phyloP scores from a whole-genome alignment of 2,888 invertebrate species.

The Tipula vernalis region DNA sequence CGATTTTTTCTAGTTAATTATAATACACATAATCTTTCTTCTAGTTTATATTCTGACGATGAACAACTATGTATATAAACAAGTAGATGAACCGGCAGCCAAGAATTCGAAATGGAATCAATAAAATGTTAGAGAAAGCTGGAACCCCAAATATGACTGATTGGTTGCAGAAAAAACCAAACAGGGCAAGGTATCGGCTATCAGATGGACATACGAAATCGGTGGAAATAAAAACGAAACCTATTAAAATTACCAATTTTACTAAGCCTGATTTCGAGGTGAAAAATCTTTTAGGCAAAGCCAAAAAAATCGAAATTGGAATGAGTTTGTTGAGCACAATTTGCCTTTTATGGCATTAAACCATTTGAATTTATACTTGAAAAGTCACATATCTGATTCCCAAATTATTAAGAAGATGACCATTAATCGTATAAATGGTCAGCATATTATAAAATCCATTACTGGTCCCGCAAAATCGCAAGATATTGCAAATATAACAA shows the following conservation, averaged over 20 bases:
- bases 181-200: not conserved
- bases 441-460: slow-evolving; percentile 12
- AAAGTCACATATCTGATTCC: slow-evolving; percentile 9
- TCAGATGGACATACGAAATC: not conserved
- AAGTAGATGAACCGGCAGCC: not conserved
- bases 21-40: too few relatives aligned
- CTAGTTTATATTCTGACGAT: too few relatives aligned
- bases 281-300: not conserved
- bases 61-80: not conserved
- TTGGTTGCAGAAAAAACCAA: not conserved
- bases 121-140: not conserved
- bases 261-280: not conserved
- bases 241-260: not conserved
- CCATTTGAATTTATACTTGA: slow-evolving; percentile 6
- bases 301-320: slow-evolving; percentile 9
- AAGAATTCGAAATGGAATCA: not conserved
- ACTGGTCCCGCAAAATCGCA: slow-evolving; percentile 13
- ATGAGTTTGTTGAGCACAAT: slow-evolving; percentile 12
- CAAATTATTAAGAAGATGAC: slow-evolving; percentile 12
- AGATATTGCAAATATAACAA: slow-evolving; percentile 8
- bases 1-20: too few relatives aligned
- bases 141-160: not conserved
- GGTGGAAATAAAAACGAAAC: not conserved
- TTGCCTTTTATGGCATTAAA: slow-evolving; percentile 9
- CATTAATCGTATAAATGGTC: slow-evolving; percentile 8